Evolutionary conservation across 2,113 vertebrate species (phyloP), one percentile per base, ranked within the genome.

Genomic region (Tricholaema leucomelas): DNA sequence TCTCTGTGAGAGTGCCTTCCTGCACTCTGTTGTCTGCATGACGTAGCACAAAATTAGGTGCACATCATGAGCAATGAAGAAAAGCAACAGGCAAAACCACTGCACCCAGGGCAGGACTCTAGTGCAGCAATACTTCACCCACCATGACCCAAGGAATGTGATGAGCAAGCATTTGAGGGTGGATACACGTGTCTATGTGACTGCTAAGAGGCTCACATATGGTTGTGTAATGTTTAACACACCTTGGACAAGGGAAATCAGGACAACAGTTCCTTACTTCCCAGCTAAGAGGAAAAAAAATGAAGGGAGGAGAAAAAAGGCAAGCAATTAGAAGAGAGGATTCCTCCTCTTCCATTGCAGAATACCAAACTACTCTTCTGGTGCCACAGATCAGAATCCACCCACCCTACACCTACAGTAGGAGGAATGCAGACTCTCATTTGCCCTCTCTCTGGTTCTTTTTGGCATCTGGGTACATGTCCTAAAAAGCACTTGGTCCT

Each of bases 21-120:
- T 69, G 58, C 66, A 24, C 20, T 48, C 40, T 10, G 7, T 48
- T 90, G 40, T 24, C 15, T 0, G 0, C 12, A 24, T 4, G 18
- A 21, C 36, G 15, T 0, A 10, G 24, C 18, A 64, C 30, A 88
- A 78, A 88, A 27, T 2, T 40, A 67, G 15, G 13, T 30, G 20
- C 28, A 44, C 20, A 25, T 27, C 50, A 36, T 1, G 7, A 72
- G 31, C 2, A 2, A 6, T 10, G 48, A 58, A 33, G 17, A 81
- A 75, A 79, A 82, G 67, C 28, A 79, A 56, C 27, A 61, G 64
- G 44, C 30, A 52, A 56, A 85, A 59, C 27, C 65, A 25, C 25
- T 48, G 31, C 40, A 61, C 17, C 20, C 18, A 42, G 8, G 6
- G 20, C 35, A 50, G 50, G 48, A 79, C 42, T 64, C 16, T 6